Conservation (phyloP, 2,797 vertebrate genomes). For the Protonibea diacanthus region DNA sequence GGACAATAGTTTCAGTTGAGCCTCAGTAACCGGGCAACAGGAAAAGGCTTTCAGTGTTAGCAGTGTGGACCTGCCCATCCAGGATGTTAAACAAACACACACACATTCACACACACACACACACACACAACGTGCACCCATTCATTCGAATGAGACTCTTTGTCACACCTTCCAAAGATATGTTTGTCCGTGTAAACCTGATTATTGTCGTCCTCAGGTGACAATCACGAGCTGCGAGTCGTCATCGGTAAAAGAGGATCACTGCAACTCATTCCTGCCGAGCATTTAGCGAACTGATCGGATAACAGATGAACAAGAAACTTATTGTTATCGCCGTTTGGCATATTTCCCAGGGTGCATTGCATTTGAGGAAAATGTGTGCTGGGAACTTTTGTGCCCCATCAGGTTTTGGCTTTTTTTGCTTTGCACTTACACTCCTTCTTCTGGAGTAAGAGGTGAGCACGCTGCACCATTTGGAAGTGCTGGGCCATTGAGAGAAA, state of each 20-base stretch:
- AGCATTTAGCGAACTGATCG: slow-evolving; percentile 18
- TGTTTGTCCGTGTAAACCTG: neutral
- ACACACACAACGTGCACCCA: neutral
- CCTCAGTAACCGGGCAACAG: slow-evolving; percentile 61
- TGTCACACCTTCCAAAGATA: too few species aligned
- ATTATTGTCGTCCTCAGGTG: neutral
- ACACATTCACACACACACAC: too few species aligned
- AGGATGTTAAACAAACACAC: slow-evolving; percentile 46
- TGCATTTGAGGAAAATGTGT: neutral
- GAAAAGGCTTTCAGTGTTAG: slow-evolving; percentile 35
- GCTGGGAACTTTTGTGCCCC: neutral
- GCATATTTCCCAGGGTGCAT: slow-evolving; percentile 15
- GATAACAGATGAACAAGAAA: slow-evolving; percentile 21
- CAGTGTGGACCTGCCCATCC: slow-evolving; percentile 35
- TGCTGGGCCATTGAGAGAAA: neutral
- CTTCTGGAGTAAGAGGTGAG: neutral
- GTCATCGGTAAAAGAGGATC: neutral
- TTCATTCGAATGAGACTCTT: neutral
- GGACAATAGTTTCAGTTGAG: slow-evolving; percentile 40
- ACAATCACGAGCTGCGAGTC: neutral
- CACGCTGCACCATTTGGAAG: neutral
- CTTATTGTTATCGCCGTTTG: slow-evolving; percentile 14
- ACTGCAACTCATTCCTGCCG: neutral
- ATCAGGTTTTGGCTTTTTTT: neutral
- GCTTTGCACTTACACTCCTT: neutral